Base-by-base conservation (phyloP, 1,140 invertebrate genomes). In the Glossosoma conforme region DNA sequence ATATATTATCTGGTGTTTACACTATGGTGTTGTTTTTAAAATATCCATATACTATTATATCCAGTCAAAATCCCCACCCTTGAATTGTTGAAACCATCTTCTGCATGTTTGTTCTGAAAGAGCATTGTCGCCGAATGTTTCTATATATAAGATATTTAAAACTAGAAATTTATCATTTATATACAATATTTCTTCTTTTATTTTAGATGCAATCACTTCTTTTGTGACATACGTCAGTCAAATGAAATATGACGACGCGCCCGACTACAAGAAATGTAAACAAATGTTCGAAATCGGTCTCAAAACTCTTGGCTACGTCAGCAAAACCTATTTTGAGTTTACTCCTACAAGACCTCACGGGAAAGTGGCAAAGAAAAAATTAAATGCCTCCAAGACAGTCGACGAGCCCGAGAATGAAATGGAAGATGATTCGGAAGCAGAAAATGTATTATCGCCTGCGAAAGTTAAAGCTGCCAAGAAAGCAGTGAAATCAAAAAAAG, bases 191-290 rank as follows among this genome's bases (percentile, higher is more conserved):
- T 43, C 54, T 61, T 62, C 52, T 60, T 20, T 35, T 59, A 47
- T 74, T 72, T 58, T 70, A 81, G 79, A 72, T 46, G 69, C 76
- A 6, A 61, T 91, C 11, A 68, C 73, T 25, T 77, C 85, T 30
- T 90, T 80, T 64, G 74, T 92, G 52, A 78, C 82, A 44, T 85
- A 87, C 63, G 80, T 91, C 1, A 71, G 77, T 22, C 77, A 79
- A 32, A 55, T 93, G 60, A 72, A 80, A 36, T 85, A 87, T 64
- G 80, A 87, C 56, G 80, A 86, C 35, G 69, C 70, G 33, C 86
- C 89, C 0, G 79, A 91, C 60, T 93, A 91, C 64, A 69, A 80
- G n/a, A 78, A 80, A 54, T 83, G 85, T 52, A 74, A 78, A 36
- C 72, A 76, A 33, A 67, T 88, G 10, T 83, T 91, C 43, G 64